Conservation (phyloP, 2,888 invertebrate species). For the Drymonia ruficornis region DNA sequence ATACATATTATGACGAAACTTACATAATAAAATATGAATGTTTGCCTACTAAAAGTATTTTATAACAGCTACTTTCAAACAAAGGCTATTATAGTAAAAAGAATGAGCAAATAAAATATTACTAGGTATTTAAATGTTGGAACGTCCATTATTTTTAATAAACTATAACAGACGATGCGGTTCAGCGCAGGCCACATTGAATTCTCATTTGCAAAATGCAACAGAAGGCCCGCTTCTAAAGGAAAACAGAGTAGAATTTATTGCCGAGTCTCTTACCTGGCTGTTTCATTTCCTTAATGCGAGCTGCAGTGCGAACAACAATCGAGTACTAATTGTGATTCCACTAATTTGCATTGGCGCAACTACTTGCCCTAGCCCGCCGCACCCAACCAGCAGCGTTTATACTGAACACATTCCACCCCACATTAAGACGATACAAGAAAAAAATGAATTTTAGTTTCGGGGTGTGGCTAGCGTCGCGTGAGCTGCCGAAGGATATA, state of each 20-base stretch:
- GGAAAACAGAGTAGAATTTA: slow-evolving; percentile 53
- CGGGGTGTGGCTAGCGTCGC: too few relatives aligned
- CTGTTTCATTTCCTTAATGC: slow-evolving; percentile 72
- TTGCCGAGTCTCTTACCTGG: slow-evolving; percentile 62
- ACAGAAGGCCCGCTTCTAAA: slow-evolving; percentile 36
- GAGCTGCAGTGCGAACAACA: slow-evolving; percentile 67
- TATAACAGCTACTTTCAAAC: background rate
- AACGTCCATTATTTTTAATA: slow-evolving; percentile 18
- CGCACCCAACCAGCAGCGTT: slow-evolving; percentile 45
- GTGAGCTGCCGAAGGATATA: too few relatives aligned
- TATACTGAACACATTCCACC: slow-evolving; percentile 31
- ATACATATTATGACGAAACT: slow-evolving; percentile 9
- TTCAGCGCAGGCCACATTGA: slow-evolving; percentile 27
- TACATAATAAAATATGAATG: slow-evolving; percentile 4
- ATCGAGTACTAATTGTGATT: slow-evolving; percentile 78
- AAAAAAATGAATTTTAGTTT: too few relatives aligned
- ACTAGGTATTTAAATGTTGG: slow-evolving; percentile 2
- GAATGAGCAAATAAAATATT: background rate
- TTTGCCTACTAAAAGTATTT: background rate
- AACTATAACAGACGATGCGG: slow-evolving; percentile 20
- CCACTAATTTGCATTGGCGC: slow-evolving; percentile 74
- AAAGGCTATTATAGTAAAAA: background rate
- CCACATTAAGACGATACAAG: too few relatives aligned
- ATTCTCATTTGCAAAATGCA: slow-evolving; percentile 36
- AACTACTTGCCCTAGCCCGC: slow-evolving; percentile 49